A percentile compares a stretch with the other conserved stretches of the same genome.
Conservation (phyloP, 1,140 invertebrate genomes). For the Macrobrachium nipponense region DNA sequence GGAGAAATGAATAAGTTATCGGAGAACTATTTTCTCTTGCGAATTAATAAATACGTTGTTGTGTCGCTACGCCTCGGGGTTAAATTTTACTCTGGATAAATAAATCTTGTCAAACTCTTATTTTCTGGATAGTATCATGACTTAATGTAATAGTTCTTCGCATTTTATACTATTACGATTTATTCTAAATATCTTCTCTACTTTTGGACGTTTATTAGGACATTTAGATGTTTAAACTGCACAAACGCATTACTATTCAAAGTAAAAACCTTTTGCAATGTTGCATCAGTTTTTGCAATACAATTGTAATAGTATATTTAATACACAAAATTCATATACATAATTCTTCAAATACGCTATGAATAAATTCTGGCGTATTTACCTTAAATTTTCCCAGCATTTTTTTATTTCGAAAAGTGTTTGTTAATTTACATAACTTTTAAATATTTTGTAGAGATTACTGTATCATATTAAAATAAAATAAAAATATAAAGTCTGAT, state of each 20-base stretch:
- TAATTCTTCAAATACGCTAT: too few relatives aligned
- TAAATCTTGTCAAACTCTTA: not conserved
- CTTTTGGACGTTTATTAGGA: not conserved
- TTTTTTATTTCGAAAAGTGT: too few relatives aligned
- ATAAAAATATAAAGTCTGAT: not conserved
- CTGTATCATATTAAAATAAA: too few relatives aligned
- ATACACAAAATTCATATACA: too few relatives aligned
- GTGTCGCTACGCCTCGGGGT: constrained; percentile 25
- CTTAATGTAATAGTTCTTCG: too few relatives aligned
- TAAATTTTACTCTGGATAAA: constrained; percentile 44
- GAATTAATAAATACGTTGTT: constrained; percentile 39
- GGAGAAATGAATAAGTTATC: not conserved
- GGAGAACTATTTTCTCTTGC: constrained; percentile 31
- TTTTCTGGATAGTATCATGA: too few relatives aligned
- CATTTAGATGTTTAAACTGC: too few relatives aligned
- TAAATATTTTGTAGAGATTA: too few relatives aligned
- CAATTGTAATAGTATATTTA: not conserved
- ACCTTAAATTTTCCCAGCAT: too few relatives aligned
- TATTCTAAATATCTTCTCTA: not conserved
- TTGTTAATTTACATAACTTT: too few relatives aligned
- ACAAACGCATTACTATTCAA: not conserved
- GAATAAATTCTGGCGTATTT: not conserved
- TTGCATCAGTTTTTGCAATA: constrained; percentile 54
- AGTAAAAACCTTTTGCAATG: constrained; percentile 32
- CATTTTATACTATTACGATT: too few relatives aligned